Base-by-base conservation (phyloP, 2,113 vertebrate genomes). In the Pionites leucogaster region DNA sequence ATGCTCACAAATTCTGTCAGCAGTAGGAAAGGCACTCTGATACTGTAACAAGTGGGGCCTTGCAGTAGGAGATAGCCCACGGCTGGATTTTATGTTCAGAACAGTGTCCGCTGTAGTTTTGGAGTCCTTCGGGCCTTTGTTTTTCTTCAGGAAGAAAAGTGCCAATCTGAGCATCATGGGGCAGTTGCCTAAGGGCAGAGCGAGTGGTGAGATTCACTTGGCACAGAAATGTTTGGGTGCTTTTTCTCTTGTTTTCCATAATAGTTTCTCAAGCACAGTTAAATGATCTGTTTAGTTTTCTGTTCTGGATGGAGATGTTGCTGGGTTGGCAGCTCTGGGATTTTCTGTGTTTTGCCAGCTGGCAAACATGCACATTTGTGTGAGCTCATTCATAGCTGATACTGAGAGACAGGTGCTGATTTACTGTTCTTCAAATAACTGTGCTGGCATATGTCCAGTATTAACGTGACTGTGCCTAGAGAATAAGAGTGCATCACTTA, bases 341-440 rank as follows among this genome's bases (percentile, higher is more conserved):
- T 91, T 96, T 96, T 97, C 92, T 93, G 76, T 6, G 4, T 94
- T 95, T 96, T 95, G 96, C 96, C 96, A 96, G 92, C 95, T 96
- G 95, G 92, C 96, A 94, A 78, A 93, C 86, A 47, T 44, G 72
- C 72, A 72, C 69, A 20, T 97, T 96, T 97, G 95, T 95, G 88
- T 96, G 96, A 95, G 90, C 92, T 92, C 93, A 93, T 97, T 97
- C 96, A 95, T 94, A 71, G 95, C 95, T 86, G 96, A 88, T 96
- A 82, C 92, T 84, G 92, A 94, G 88, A 88, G 92, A 92, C 95
- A 97, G 95, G 95, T 97, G 94, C 95, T 95, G 95, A 95, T 94
- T 97, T 97, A 96, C 95, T 96, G 96, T 90, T 97, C 88, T 90
- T 95, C 95, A 96, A 86, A 94, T 96, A 96, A 96, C 82, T 92